Evolutionary conservation across 2,888 invertebrate genomes (phyloP).

Genomic region (Caenorhabditis angaria): DNA sequence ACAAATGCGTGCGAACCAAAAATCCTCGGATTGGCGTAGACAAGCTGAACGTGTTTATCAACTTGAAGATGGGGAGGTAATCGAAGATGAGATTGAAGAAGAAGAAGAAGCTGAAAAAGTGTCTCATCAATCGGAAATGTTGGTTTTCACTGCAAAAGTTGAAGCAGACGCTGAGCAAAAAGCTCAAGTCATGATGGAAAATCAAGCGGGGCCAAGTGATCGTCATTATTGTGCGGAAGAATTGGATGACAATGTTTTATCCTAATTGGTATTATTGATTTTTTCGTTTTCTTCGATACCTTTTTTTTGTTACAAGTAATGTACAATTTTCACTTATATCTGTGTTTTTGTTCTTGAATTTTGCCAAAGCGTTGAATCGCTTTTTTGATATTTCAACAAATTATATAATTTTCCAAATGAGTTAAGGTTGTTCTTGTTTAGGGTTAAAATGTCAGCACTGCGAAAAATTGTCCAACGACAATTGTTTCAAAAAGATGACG

Average conservation of each 20-base stretch:
- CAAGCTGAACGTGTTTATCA: too few relatives aligned
- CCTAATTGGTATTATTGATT: not conserved
- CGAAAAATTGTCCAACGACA: constrained; percentile 56
- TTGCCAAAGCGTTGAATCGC: not conserved
- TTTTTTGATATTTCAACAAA: not conserved
- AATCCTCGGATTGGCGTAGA: too few relatives aligned
- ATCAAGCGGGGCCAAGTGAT: not conserved
- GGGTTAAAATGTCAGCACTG: constrained; percentile 51
- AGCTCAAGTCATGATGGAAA: not conserved
- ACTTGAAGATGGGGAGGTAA: too few relatives aligned
- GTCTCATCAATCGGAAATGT: too few relatives aligned
- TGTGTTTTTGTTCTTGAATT: not conserved
- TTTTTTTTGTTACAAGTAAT: too few relatives aligned
- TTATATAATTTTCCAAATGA: not conserved
- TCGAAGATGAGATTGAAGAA: too few relatives aligned
- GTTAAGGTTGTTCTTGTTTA: constrained; percentile 3
- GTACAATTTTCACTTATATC: too few relatives aligned
- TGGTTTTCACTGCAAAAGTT: too few relatives aligned
- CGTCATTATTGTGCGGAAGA: not conserved
- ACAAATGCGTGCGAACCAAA: too few relatives aligned
- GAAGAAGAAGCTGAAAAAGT: too few relatives aligned
- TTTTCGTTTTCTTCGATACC: too few relatives aligned
- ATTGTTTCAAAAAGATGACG: constrained; percentile 79
- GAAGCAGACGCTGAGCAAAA: not conserved
- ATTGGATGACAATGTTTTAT: not conserved